Conservation (phyloP, 2,113 vertebrate species). For the Eleginops maclovinus region DNA sequence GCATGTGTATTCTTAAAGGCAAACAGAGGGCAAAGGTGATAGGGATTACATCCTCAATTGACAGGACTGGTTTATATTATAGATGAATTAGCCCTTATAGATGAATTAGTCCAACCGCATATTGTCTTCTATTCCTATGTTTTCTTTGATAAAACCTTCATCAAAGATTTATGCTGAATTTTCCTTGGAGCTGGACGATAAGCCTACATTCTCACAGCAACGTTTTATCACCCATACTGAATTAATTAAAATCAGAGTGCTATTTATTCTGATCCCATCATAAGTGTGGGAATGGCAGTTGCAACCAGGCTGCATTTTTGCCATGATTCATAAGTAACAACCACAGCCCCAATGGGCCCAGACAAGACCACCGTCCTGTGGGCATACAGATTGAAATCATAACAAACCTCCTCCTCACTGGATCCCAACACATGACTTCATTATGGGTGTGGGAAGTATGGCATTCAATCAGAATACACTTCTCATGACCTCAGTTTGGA, state of each 20-base stretch:
- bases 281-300: conserved; percentile 59
- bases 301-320: conserved; percentile 38
- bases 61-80: conserved; percentile 15
- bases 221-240: conserved; percentile 54
- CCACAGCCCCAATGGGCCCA: conserved; percentile 47
- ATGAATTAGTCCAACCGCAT: neutral
- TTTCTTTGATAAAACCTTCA: conserved; percentile 25
- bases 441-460: conserved; percentile 76
- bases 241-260: conserved; percentile 50
- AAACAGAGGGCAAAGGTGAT: neutral
- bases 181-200: conserved; percentile 7
- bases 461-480: conserved; percentile 76
- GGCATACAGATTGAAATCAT: conserved; percentile 70
- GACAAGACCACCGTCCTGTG: conserved; percentile 62
- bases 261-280: conserved; percentile 44
- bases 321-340: conserved; percentile 49
- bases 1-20: neutral
- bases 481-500: conserved; percentile 75
- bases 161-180: neutral
- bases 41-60: neutral
- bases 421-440: conserved; percentile 78
- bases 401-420: conserved; percentile 72
- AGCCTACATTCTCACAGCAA: conserved; percentile 15
- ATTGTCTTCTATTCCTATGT: neutral
- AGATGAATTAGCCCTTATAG: neutral